These are phyloP conservation scores for Plebejus anna DNA, from an alignment of 2,888 invertebrate species.

Conservation along the genomic window DNA sequence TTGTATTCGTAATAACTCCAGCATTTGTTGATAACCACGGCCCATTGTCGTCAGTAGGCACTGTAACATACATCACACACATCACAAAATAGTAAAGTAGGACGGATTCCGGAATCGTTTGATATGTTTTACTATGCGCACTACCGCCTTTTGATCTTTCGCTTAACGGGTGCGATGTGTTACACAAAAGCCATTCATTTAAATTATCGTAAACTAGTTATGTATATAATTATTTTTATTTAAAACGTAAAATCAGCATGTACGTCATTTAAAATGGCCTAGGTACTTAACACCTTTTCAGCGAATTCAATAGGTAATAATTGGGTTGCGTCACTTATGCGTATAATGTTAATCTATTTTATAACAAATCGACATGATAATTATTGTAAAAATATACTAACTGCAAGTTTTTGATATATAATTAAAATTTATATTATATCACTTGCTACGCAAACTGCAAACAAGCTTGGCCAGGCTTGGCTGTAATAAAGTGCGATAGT, in stretches of 20 bases:
- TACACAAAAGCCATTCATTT: conserved; percentile 7
- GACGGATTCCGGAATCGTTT: conserved; percentile 32
- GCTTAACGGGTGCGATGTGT: conserved; percentile 15
- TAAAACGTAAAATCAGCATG: not conserved
- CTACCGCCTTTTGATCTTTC: conserved; percentile 33
- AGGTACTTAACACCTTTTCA: not conserved
- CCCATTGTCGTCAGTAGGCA: conserved; percentile 11
- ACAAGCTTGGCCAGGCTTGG: too few relatives aligned
- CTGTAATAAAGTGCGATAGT: too few relatives aligned
- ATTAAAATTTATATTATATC: too few relatives aligned
- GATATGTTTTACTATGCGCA: conserved; percentile 35
- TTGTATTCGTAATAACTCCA: conserved; percentile 3
- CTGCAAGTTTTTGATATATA: too few relatives aligned
- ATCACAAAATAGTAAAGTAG: conserved; percentile 29
- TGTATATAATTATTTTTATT: not conserved
- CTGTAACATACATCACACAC: not conserved
- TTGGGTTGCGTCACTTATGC: not conserved
- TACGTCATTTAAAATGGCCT: not conserved
- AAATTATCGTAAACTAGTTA: not conserved
- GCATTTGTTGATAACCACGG: not conserved
- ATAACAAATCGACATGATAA: too few relatives aligned
- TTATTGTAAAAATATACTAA: too few relatives aligned
- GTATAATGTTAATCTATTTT: too few relatives aligned
- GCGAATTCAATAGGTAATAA: not conserved
- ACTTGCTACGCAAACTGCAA: too few relatives aligned